Conservation (phyloP, 2,888 invertebrate genomes). For the Aleiodes testaceus region DNA sequence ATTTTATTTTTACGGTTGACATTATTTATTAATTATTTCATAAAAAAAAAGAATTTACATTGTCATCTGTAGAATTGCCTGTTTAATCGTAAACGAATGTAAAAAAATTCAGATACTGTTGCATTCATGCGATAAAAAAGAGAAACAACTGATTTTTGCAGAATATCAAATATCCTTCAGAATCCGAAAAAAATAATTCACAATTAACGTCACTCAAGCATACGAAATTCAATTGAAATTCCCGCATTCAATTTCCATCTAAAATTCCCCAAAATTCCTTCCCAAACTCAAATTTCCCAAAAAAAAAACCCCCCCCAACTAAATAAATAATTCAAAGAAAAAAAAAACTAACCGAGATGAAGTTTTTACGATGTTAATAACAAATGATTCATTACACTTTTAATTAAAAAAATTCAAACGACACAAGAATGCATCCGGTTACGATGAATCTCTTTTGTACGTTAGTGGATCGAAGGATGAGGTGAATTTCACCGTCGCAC, state of each 20-base stretch:
- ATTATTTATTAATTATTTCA: too few relatives aligned
- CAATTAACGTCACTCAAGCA: conserved; percentile 70
- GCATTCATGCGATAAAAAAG: conserved; percentile 9
- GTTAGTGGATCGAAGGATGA: conserved; percentile 14
- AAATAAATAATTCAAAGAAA: too few relatives aligned
- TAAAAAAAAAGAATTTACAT: conserved; percentile 47
- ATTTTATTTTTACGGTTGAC: too few relatives aligned
- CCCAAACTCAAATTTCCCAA: too few relatives aligned
- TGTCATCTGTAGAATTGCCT: conserved; percentile 39
- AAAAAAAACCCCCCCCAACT: too few relatives aligned
- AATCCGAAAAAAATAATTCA: conserved; percentile 62
- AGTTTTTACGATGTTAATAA: conserved; percentile 35
- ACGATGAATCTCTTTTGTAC: conserved; percentile 30
- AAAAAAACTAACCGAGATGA: too few relatives aligned
- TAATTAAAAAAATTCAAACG: conserved; percentile 39
- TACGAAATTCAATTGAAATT: conserved; percentile 60
- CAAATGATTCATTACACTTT: conserved; percentile 5
- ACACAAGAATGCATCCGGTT: conserved; percentile 22
- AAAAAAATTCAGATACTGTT: conserved; percentile 27
- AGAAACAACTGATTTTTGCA: neutral
- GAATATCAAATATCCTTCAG: conserved; percentile 11
- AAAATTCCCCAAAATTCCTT: too few relatives aligned
- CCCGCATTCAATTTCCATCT: conserved; percentile 47
- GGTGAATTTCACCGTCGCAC: conserved; percentile 60
- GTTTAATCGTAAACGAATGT: conserved; percentile 3